Base-by-base conservation (phyloP, 1,140 invertebrate genomes). In the Pomacea maculata region DNA sequence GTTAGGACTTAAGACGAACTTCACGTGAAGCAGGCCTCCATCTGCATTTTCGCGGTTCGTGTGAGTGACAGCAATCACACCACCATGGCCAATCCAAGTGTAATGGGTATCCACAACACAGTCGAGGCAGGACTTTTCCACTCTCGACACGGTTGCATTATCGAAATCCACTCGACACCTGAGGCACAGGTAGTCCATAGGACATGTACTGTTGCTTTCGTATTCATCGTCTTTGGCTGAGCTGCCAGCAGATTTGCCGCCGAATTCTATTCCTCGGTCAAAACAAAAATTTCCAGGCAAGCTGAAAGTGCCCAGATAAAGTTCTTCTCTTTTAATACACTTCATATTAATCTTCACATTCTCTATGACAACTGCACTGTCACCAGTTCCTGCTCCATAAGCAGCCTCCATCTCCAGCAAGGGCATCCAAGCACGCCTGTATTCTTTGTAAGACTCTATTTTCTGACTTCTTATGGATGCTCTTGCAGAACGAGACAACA, bases 401-500 rank as follows among this genome's bases (percentile, higher is more conserved):
- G 83, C 81, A 21, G 83, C 75, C 82, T 87, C 86, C 84, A 87
- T 85, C 80, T 84, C 82, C 9, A 84, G 29, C 3, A 87, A 67
- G 12, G 84, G 81, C 45, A 83, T 54, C 85, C 83, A 85, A 25
- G 80, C 79, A 64, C 80, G 19, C 17, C 73, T 45, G 77, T 87
- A 87, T 0, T 75, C 73, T 67, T 65, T 55, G 6, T 83, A 65
- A 55, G 21, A 68, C 21, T 57, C 19, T 29, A 84, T 85, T 10
- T 75, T 57, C 70, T 79, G 54, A 52, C 74, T 19, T 25, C 12
- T 73, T 34, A 79, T 54, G n/a, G 29, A 52, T 17, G 54, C 63
- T 14, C 63, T 82, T 8, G 83, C 80, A 70, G 80, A 82, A 19
- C 79, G 78, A 17, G 65, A 61, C 17, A 87, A 64, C 21, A 68